A percentile compares a stretch with the other conserved stretches of the same genome.
Conservation (phyloP, 2,797 vertebrate species). For the Harpagifer antarcticus region DNA sequence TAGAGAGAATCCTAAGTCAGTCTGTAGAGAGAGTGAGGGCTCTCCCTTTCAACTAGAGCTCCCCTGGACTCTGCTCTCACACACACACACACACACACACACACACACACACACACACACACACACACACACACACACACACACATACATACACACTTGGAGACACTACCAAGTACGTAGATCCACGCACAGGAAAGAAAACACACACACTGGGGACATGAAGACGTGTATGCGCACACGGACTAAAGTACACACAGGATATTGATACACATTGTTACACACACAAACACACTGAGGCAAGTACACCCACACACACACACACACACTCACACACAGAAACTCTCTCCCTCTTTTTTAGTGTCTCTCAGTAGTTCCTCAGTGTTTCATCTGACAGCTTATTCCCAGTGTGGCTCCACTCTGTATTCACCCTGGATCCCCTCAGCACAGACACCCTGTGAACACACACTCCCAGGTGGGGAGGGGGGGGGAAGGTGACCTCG, state of each 20-base stretch:
- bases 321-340: conserved; percentile 16
- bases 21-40: conserved; percentile 68
- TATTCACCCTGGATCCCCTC: conserved; percentile 85
- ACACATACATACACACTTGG: conserved; percentile 9
- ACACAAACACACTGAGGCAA: conserved; percentile 18
- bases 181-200: conserved; percentile 7
- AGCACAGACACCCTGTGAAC: conserved; percentile 84
- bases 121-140: conserved; percentile 15
- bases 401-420: conserved; percentile 82
- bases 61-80: conserved; percentile 60
- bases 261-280: conserved; percentile 39
- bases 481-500: conserved; percentile 79
- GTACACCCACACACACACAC: conserved; percentile 11
- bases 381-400: conserved; percentile 87
- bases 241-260: conserved; percentile 42
- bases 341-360: conserved; percentile 64
- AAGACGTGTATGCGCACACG: conserved; percentile 41
- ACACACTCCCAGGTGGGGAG: conserved; percentile 77
- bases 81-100: conserved; percentile 11
- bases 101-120: conserved; percentile 1
- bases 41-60: conserved; percentile 79
- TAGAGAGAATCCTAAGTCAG: conserved; percentile 76
- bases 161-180: neutral
- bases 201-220: conserved; percentile 27
- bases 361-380: conserved; percentile 80